A percentile compares a stretch with the other conserved stretches of the same genome.
phyloP scores from a whole-genome alignment of 2,113 vertebrate species.

The Ploceus nigricollis region DNA sequence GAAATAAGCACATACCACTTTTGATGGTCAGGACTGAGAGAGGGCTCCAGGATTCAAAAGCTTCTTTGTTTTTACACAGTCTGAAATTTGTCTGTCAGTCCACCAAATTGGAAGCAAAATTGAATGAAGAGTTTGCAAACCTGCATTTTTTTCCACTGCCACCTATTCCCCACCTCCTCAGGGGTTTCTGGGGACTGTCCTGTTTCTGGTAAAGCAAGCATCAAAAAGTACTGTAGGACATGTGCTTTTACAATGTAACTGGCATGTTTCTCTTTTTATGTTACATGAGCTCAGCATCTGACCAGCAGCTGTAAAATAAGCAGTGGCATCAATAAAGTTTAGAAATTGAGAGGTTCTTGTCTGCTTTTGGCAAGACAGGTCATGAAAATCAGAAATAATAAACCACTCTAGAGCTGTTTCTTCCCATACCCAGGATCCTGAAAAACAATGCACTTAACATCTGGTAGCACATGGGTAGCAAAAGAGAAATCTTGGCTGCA shows the following conservation, averaged over 20 bases:
- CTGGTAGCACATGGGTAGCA: background rate
- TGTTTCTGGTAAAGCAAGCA: background rate
- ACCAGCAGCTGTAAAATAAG: background rate
- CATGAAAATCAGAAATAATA: background rate
- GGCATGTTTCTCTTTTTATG: background rate
- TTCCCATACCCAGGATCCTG: background rate
- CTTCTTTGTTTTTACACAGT: background rate
- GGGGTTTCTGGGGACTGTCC: background rate
- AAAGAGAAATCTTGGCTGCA: background rate
- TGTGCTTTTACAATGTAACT: background rate
- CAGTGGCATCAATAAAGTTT: background rate
- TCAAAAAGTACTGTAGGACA: background rate
- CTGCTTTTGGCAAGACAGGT: background rate
- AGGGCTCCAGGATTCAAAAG: background rate
- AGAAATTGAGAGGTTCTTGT: background rate
- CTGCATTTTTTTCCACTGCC: background rate
- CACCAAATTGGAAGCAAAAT: background rate
- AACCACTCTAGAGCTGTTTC: background rate
- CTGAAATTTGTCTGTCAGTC: background rate
- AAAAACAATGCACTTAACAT: background rate
- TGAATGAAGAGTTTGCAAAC: background rate
- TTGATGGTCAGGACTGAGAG: background rate
- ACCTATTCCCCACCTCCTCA: background rate
- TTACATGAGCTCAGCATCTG: background rate
- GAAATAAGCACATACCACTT: background rate